These are phyloP conservation scores for Brienomyrus brachyistius DNA, from an alignment of 2,113 vertebrate genomes.

Conservation along the genomic window DNA sequence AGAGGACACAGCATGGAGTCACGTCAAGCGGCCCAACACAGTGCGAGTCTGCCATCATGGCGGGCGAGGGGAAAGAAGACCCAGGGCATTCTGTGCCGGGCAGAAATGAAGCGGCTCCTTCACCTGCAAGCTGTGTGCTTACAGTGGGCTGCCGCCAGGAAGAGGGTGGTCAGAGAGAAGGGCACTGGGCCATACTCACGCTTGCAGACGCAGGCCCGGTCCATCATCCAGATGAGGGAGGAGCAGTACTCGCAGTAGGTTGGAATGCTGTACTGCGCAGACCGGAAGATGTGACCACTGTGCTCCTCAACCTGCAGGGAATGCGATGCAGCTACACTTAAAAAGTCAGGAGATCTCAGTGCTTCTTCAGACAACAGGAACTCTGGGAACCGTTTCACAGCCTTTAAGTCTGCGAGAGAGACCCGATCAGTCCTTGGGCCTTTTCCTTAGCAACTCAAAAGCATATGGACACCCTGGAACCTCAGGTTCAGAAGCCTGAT, in stretches of 20 bases:
- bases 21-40: slow-evolving; percentile 15
- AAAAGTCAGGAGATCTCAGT: background rate
- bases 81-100: background rate
- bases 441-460: background rate
- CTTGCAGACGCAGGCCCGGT: slow-evolving; percentile 94
- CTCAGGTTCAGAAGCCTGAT: background rate
- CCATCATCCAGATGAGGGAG: slow-evolving; percentile 99
- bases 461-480: background rate
- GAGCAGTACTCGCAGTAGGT: slow-evolving; percentile 97
- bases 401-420: background rate
- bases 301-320: slow-evolving; percentile 84
- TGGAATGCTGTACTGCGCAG: slow-evolving; percentile 95
- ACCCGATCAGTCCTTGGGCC: background rate
- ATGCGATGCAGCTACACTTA: background rate
- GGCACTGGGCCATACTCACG: slow-evolving; percentile 61
- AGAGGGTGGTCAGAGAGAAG: background rate
- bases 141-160: slow-evolving; percentile 20
- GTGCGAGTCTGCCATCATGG: background rate
- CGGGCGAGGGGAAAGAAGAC: slow-evolving; percentile 14
- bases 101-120: slow-evolving; percentile 48
- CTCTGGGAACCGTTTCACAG: background rate
- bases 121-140: slow-evolving; percentile 61
- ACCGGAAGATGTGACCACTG: slow-evolving; percentile 97
- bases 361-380: background rate
- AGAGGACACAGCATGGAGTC: slow-evolving; percentile 44